Evolutionary conservation across 2,113 vertebrate genomes (phyloP).

Genomic region (Boleophthalmus pectinirostris): DNA sequence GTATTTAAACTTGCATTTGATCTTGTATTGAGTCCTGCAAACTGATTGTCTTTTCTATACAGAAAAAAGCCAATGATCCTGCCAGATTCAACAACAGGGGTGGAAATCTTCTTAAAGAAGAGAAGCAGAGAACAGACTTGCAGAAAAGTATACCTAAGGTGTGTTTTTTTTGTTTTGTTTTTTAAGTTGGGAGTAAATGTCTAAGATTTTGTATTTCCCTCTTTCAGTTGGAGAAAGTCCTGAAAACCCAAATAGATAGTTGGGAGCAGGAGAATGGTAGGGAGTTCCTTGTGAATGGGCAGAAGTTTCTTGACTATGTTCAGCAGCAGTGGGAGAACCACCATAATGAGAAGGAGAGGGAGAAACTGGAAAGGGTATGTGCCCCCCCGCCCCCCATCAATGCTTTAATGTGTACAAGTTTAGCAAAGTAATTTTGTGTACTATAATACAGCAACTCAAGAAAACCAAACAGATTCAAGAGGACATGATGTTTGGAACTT

Average conservation of each 20-base stretch:
- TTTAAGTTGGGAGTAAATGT: background rate
- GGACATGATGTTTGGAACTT: constrained; percentile 88
- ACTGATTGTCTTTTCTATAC: background rate
- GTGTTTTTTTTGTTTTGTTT: background rate
- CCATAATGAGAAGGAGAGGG: constrained; percentile 84
- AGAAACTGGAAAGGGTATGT: constrained; percentile 88
- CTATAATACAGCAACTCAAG: constrained; percentile 84
- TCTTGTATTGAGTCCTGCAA: background rate
- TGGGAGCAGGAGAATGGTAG: constrained; percentile 81
- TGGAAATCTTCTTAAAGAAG: constrained; percentile 92
- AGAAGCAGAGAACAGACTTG: constrained; percentile 89
- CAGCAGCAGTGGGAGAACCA: constrained; percentile 85
- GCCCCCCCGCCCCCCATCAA: too few relatives aligned
- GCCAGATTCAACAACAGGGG: constrained; percentile 89
- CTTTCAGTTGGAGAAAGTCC: constrained; percentile 86
- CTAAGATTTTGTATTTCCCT: background rate
- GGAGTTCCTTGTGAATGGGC: constrained; percentile 85
- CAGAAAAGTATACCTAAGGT: constrained; percentile 92
- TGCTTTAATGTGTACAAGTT: too few relatives aligned
- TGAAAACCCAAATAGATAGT: constrained; percentile 80
- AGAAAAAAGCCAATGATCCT: constrained; percentile 86
- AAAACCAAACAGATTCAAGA: constrained; percentile 85
- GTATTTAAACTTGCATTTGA: constrained; percentile 10
- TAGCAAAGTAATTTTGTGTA: background rate
- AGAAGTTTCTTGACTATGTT: constrained; percentile 86